Percentiles rank a stretch among this genome's conserved stretches.
phyloP scores from a whole-genome alignment of 2,113 vertebrate genomes.

The Seriola aureovittata region DNA sequence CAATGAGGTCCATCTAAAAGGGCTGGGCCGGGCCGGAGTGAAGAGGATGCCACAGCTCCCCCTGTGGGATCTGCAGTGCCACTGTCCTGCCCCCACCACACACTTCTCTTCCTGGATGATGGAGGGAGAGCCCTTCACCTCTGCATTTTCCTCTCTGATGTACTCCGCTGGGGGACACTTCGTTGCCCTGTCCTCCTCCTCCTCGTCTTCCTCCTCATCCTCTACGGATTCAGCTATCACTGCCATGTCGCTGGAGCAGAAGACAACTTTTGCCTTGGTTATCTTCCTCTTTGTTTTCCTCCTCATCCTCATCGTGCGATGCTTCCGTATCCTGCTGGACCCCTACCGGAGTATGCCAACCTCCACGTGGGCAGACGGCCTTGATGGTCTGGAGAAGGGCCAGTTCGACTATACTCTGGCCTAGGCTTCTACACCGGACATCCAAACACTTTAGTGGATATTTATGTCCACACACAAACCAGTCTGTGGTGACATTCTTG shows the following conservation, averaged over 20 bases:
- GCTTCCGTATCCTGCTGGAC: slow-evolving; percentile 89
- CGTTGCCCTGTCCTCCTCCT: slow-evolving; percentile 75
- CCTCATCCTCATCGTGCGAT: slow-evolving; percentile 88
- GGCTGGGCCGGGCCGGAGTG: slow-evolving; percentile 48
- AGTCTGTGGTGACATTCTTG: not conserved
- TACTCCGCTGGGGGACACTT: slow-evolving; percentile 58
- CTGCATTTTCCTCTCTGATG: slow-evolving; percentile 72
- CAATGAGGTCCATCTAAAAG: slow-evolving; percentile 61
- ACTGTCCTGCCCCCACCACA: slow-evolving; percentile 50
- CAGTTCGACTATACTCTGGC: slow-evolving; percentile 84
- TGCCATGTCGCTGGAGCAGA: slow-evolving; percentile 89
- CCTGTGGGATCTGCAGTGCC: slow-evolving; percentile 65
- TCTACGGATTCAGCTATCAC: slow-evolving; percentile 70
- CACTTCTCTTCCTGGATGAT: slow-evolving; percentile 79
- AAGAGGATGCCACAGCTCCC: slow-evolving; percentile 78
- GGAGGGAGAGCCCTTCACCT: slow-evolving; percentile 85
- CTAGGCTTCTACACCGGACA: slow-evolving; percentile 14
- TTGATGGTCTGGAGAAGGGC: slow-evolving; percentile 89
- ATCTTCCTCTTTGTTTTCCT: slow-evolving; percentile 89
- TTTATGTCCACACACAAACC: not conserved
- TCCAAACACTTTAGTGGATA: not conserved
- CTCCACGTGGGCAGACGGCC: slow-evolving; percentile 88
- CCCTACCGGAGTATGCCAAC: slow-evolving; percentile 89
- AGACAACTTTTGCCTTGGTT: slow-evolving; percentile 89
- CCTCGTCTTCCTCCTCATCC: slow-evolving; percentile 61